Conservation (phyloP, 2,888 invertebrate species). For the Microctonus aethiopoides region DNA sequence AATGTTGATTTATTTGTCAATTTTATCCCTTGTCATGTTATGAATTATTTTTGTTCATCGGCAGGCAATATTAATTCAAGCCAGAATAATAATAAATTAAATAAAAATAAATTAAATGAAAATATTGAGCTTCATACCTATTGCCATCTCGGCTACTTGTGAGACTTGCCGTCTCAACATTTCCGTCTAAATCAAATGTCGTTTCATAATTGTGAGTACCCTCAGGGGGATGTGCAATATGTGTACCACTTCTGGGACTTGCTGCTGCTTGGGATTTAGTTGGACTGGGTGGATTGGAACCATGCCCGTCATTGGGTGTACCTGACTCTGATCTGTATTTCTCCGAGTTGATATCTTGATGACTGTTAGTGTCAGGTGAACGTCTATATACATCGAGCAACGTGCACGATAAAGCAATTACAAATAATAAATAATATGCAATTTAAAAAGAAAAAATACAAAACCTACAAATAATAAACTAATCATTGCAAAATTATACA, state of each 20-base stretch:
- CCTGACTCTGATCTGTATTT: conserved; percentile 62
- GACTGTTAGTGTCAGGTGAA: conserved; percentile 63
- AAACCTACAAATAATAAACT: background rate
- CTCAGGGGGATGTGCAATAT: conserved; percentile 54
- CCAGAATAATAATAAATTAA: background rate
- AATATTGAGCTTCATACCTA: conserved; percentile 71
- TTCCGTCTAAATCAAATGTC: conserved; percentile 91
- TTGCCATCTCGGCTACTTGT: conserved; percentile 80
- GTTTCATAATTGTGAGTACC: conserved; percentile 82
- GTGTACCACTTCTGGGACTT: conserved; percentile 57
- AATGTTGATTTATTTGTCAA: too few species aligned
- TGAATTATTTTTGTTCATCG: too few species aligned
- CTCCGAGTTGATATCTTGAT: conserved; percentile 58
- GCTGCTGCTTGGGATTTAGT: conserved; percentile 55
- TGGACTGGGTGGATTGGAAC: conserved; percentile 62
- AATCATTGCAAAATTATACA: background rate
- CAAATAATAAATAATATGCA: conserved; percentile 19
- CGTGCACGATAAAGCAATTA: conserved; percentile 59
- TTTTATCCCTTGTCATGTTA: too few species aligned
- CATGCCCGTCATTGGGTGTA: conserved; percentile 44
- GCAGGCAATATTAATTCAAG: background rate
- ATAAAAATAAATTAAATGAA: conserved; percentile 7
- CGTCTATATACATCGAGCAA: conserved; percentile 57
- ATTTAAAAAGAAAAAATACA: conserved; percentile 7
- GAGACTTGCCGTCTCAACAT: conserved; percentile 87